phyloP scores from a whole-genome alignment of 2,797 vertebrate species.

The Sparidentex hasta region DNA sequence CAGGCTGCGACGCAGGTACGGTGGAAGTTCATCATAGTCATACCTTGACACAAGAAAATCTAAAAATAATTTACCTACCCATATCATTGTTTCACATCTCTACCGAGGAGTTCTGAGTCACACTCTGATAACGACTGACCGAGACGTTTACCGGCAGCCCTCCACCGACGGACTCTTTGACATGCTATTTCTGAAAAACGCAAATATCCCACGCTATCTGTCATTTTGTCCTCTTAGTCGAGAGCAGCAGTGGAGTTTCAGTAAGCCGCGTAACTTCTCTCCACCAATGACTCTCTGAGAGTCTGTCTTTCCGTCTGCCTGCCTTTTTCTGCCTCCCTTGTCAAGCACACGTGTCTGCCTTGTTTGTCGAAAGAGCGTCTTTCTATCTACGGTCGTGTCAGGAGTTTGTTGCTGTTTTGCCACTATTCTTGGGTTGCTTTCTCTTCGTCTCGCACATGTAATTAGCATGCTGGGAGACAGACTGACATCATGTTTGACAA shows the following conservation, averaged over 20 bases:
- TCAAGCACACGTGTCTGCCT: constrained; percentile 34
- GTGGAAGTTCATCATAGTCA: constrained; percentile 40
- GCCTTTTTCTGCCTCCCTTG: constrained; percentile 29
- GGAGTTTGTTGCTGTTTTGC: constrained; percentile 35
- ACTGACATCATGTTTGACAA: constrained; percentile 45
- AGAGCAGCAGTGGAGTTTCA: constrained; percentile 61
- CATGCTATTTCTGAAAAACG: constrained; percentile 53
- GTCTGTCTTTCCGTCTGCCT: constrained; percentile 48
- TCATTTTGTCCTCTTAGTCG: constrained; percentile 59
- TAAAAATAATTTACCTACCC: constrained; percentile 58
- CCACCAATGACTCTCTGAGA: constrained; percentile 47
- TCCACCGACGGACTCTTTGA: constrained; percentile 50
- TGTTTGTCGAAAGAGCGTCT: constrained; percentile 19
- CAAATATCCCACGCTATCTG: constrained; percentile 67
- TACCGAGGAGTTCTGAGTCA: constrained; percentile 45
- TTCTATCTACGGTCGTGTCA: constrained; percentile 40
- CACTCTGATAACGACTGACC: constrained; percentile 65
- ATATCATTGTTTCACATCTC: constrained; percentile 30
- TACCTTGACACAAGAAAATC: constrained; percentile 28
- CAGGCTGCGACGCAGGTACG: constrained; percentile 11
- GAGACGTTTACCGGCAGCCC: constrained; percentile 58
- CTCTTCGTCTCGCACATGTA: constrained; percentile 31
- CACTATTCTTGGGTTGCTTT: constrained; percentile 24
- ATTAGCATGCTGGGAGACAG: constrained; percentile 53
- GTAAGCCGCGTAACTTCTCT: constrained; percentile 64